Evolutionary conservation across 2,113 vertebrate genomes (phyloP).

Genomic region (Ptilorrhoa leucosticta): DNA sequence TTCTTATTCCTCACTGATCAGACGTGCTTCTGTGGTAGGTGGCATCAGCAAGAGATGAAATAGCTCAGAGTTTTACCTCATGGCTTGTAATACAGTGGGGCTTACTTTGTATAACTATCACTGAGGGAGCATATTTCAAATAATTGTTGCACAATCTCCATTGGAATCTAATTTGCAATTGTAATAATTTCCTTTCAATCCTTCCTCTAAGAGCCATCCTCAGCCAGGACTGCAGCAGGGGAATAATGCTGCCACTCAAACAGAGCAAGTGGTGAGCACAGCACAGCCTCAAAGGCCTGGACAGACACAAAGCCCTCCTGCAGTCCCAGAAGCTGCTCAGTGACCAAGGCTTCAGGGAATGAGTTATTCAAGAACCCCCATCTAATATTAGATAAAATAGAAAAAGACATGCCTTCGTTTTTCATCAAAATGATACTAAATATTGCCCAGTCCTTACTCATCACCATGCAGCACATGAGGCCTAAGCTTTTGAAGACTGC

Average conservation of each 20-base stretch:
- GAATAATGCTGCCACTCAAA: neutral
- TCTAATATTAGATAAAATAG: neutral
- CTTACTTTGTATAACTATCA: neutral
- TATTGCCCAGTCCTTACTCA: neutral
- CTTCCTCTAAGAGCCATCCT: neutral
- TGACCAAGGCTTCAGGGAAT: neutral
- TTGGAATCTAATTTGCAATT: neutral
- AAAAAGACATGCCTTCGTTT: neutral
- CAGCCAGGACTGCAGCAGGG: neutral
- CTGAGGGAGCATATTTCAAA: neutral
- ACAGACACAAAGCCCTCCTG: neutral
- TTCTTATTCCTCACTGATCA: neutral
- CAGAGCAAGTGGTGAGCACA: neutral
- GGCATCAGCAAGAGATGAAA: neutral
- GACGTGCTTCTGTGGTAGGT: neutral
- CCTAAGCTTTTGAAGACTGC: neutral
- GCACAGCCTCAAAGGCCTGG: neutral
- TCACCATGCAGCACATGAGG: neutral
- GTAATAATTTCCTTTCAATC: neutral
- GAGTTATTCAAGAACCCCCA: neutral
- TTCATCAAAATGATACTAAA: neutral
- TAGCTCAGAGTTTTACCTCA: neutral
- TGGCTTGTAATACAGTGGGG: neutral
- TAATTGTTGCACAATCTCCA: neutral
- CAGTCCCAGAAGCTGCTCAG: neutral